Evolutionary conservation across 2,888 invertebrate species (phyloP).

Genomic region (Mamestra brassicae): DNA sequence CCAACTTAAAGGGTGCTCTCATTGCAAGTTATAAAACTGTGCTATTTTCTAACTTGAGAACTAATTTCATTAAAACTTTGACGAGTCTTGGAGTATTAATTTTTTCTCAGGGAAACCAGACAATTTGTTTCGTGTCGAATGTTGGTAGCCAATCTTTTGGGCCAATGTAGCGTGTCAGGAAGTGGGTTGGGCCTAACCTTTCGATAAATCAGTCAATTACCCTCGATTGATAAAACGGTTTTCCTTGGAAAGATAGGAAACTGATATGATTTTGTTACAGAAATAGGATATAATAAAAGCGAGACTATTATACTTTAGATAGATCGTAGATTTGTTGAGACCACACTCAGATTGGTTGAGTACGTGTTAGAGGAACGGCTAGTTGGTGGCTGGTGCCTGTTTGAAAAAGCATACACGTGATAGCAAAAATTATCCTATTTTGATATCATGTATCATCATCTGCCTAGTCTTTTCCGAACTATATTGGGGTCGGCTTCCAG

Average conservation of each 20-base stretch:
- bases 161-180: conserved; percentile 48
- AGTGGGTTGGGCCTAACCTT: conserved; percentile 44
- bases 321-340: neutral
- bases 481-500: no score
- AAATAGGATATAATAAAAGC: conserved; percentile 22
- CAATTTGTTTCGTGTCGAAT: conserved; percentile 30
- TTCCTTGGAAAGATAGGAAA: conserved; percentile 47
- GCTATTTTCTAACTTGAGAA: conserved; percentile 59
- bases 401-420: no score
- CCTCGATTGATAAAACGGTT: conserved; percentile 59
- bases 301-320: neutral
- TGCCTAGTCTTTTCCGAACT: no score
- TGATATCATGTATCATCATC: no score
- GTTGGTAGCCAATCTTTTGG: conserved; percentile 42
- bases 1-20: conserved; percentile 51
- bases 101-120: conserved; percentile 10
- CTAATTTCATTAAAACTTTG: conserved; percentile 66
- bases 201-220: conserved; percentile 61
- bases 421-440: no score
- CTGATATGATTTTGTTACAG: conserved; percentile 43
- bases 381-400: no score
- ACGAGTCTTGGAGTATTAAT: conserved; percentile 11
- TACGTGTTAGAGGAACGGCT: neutral
- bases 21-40: conserved; percentile 60
- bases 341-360: conserved; percentile 1